These are phyloP conservation scores for Chlamydotis undulata DNA, from an alignment of 2,113 vertebrate genomes.

Conservation along the genomic window DNA sequence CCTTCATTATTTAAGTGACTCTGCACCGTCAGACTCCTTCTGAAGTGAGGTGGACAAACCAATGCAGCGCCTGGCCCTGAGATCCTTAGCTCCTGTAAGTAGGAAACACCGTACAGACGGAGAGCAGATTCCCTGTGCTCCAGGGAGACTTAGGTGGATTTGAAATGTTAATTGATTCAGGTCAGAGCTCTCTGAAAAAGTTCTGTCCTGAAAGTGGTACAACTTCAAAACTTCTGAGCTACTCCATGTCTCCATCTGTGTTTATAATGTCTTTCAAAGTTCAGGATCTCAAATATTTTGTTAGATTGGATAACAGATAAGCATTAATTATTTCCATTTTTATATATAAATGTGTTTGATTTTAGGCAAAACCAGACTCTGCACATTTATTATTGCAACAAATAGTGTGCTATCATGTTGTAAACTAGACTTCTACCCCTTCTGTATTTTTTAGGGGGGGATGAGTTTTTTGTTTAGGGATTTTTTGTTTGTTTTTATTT, in stretches of 20 bases:
- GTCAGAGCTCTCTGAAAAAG: background rate
- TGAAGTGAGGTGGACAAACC: conserved; percentile 64
- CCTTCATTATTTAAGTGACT: conserved; percentile 69
- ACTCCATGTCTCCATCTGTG: background rate
- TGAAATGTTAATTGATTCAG: conserved; percentile 65
- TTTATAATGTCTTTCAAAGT: background rate
- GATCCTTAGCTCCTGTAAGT: conserved; percentile 24
- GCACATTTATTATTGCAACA: background rate
- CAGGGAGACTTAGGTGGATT: conserved; percentile 45
- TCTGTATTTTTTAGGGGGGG: background rate
- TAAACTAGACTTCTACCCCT: background rate
- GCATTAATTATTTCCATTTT: background rate
- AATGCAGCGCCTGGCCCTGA: conserved; percentile 44
- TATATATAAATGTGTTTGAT: background rate
- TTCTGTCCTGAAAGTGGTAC: background rate
- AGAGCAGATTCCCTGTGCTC: conserved; percentile 38
- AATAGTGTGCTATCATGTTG: background rate
- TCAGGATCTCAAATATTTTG: background rate
- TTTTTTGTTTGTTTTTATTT: background rate
- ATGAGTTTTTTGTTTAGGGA: background rate
- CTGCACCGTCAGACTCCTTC: conserved; percentile 58
- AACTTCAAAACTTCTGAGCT: background rate
- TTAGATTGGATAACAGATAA: background rate
- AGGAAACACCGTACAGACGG: conserved; percentile 48
- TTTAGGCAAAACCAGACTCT: background rate